These are phyloP conservation scores for Cyphomyrus plagiostoma DNA, from an alignment of 2,113 vertebrate species.

Conservation along the genomic window DNA sequence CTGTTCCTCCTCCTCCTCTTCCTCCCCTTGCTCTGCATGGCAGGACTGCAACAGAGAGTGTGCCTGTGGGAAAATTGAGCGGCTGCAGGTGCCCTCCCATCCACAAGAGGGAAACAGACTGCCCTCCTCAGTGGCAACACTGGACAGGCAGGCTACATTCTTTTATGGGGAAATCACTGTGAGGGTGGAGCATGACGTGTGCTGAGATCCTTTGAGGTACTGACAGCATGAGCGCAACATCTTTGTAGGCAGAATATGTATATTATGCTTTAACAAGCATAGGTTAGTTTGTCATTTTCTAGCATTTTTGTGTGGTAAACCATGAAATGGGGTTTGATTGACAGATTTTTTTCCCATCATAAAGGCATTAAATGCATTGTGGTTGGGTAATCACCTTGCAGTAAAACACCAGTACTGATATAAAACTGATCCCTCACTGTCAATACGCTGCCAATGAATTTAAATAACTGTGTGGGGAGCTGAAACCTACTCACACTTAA, in stretches of 20 bases:
- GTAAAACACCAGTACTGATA: neutral
- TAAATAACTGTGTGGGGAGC: neutral
- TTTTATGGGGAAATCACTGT: slow-evolving; percentile 65
- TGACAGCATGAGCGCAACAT: neutral
- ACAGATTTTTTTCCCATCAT: neutral
- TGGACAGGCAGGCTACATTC: slow-evolving; percentile 57
- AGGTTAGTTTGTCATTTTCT: neutral
- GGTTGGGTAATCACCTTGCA: neutral
- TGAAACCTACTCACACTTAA: neutral
- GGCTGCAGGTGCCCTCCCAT: slow-evolving; percentile 51
- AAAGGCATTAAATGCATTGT: neutral
- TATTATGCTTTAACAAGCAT: neutral
- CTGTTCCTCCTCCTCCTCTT: slow-evolving; percentile 1
- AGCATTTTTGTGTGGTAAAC: neutral
- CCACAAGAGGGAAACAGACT: slow-evolving; percentile 49
- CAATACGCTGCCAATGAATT: neutral
- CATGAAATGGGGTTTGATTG: neutral
- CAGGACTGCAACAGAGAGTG: slow-evolving; percentile 22
- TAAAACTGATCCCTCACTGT: neutral
- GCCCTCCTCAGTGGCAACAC: slow-evolving; percentile 46
- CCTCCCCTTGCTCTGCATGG: slow-evolving; percentile 26
- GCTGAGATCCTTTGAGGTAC: neutral
- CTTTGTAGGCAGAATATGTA: neutral
- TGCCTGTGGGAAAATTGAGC: slow-evolving; percentile 23
- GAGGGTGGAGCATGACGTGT: slow-evolving; percentile 58